Base-by-base conservation (phyloP, 2,888 invertebrate species). In the Agrilus cyanescens region DNA sequence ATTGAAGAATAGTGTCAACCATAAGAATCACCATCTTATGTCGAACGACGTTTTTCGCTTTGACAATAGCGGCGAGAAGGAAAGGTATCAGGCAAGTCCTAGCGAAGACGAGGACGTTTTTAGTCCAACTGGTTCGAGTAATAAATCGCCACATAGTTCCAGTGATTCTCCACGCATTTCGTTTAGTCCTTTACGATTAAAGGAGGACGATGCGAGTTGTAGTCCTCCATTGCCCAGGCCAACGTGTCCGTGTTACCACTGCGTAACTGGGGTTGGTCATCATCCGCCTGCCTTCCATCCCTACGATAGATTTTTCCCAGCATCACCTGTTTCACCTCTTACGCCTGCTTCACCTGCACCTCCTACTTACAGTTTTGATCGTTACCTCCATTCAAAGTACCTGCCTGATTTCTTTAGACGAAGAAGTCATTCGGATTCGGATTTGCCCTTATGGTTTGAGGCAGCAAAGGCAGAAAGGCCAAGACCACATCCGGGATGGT, bases 391-490 rank as follows among this genome's bases (percentile, higher is more conserved):
- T 62, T 72, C 73, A 50, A 76, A 76, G 69, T 77, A 76, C 69
- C 72, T 79, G 61, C 76, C 77, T 5, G 74, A 75, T 54, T 66
- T 76, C 33, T 74, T 73, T 55, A 69, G 76, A 30, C 66, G 74
- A 47, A 67, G 80, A 43, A 78, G 78, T 56, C 78, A 78, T 56
- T 80, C 80, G 31, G 80, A 81, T 57, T 77, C 79, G 4, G 80
- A 81, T 55, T 65, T 78, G 49, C 74, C 75, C 18, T 57, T 71
- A 51, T 73, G 74, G 71, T 67, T 70, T 45, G 71, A 72, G 49
- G 59, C 65, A 16, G 60, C 65, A 20, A 68, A 67, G 55, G 63
- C 63, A 16, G 69, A 68, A 53, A 61, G 61, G 57, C 49, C 63
- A 49, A 53, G 58, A 56, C 53, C 64, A 51, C 49, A 60, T 48